These are phyloP conservation scores for Alces alces DNA, from an alignment of 2,113 vertebrate species.

Conservation along the genomic window DNA sequence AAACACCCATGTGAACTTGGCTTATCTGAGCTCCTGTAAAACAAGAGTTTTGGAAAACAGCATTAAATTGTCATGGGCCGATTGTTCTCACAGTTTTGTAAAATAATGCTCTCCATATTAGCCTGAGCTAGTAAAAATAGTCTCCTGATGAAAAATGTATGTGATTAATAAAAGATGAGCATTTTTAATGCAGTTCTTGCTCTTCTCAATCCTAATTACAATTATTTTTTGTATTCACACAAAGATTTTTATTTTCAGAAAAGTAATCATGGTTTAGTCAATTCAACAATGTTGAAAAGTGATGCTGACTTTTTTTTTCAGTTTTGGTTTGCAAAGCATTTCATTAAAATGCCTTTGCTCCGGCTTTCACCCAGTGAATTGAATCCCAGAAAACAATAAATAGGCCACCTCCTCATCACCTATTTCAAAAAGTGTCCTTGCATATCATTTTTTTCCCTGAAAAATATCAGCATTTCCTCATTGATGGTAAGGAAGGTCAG, in stretches of 20 bases:
- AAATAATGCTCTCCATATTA: constrained; percentile 43
- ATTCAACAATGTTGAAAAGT: background rate
- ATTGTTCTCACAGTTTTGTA: background rate
- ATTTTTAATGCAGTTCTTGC: constrained; percentile 53
- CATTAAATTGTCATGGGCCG: background rate
- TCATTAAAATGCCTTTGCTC: constrained; percentile 15
- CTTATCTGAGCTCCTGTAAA: background rate
- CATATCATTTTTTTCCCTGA: background rate
- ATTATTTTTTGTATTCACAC: constrained; percentile 36
- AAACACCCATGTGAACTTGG: background rate
- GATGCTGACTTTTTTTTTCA: background rate
- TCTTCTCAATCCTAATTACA: constrained; percentile 49
- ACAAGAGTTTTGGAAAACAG: background rate
- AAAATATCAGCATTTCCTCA: background rate
- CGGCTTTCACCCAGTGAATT: background rate
- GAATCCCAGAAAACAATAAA: background rate
- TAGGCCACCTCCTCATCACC: background rate
- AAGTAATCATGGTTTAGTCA: background rate
- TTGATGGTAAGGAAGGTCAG: rapidly evolving
- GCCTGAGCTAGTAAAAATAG: constrained; percentile 51
- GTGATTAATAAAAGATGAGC: constrained; percentile 66
- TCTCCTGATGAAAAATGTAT: constrained; percentile 62
- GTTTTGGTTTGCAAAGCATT: constrained; percentile 8
- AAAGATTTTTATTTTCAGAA: constrained; percentile 46
- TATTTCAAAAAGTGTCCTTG: background rate